These are phyloP conservation scores for Ictidomys tridecemlineatus DNA, from an alignment of 2,113 vertebrate species.

Conservation along the genomic window DNA sequence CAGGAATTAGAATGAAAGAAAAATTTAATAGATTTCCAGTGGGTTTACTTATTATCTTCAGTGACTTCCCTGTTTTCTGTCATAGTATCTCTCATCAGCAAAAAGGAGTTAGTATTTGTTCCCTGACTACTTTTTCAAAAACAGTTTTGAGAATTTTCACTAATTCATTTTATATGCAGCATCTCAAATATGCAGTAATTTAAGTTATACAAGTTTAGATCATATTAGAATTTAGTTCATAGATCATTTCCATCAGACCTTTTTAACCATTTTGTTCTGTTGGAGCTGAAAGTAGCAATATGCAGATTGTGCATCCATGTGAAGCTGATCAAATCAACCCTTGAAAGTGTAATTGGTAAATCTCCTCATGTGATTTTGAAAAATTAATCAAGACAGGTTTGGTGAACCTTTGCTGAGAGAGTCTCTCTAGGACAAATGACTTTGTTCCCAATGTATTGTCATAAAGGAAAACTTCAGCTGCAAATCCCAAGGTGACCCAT, in stretches of 20 bases:
- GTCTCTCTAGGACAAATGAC: slow-evolving; percentile 69
- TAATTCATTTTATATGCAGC: slow-evolving; percentile 15
- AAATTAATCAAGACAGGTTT: slow-evolving; percentile 76
- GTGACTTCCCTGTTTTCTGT: background rate
- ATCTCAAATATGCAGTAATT: slow-evolving; percentile 41
- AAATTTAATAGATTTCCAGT: background rate
- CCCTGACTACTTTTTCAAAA: slow-evolving; percentile 37
- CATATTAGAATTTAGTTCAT: slow-evolving; percentile 29
- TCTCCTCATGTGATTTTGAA: slow-evolving; percentile 74
- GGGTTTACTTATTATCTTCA: background rate
- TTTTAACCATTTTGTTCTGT: slow-evolving; percentile 70
- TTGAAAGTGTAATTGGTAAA: slow-evolving; percentile 78
- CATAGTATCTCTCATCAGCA: background rate
- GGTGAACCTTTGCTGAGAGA: slow-evolving; percentile 66
- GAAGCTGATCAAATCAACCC: slow-evolving; percentile 75
- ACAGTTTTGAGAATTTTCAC: background rate
- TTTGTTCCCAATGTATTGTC: slow-evolving; percentile 25
- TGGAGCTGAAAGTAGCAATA: slow-evolving; percentile 59
- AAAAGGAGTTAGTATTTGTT: background rate
- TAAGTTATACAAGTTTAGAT: slow-evolving; percentile 25
- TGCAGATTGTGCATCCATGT: slow-evolving; percentile 62
- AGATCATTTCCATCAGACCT: slow-evolving; percentile 20
- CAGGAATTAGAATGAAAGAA: background rate
- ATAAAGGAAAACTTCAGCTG: slow-evolving; percentile 61
- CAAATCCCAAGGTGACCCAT: slow-evolving; percentile 78